Conservation (phyloP, 2,888 invertebrate genomes). For the Sipha maydis region DNA sequence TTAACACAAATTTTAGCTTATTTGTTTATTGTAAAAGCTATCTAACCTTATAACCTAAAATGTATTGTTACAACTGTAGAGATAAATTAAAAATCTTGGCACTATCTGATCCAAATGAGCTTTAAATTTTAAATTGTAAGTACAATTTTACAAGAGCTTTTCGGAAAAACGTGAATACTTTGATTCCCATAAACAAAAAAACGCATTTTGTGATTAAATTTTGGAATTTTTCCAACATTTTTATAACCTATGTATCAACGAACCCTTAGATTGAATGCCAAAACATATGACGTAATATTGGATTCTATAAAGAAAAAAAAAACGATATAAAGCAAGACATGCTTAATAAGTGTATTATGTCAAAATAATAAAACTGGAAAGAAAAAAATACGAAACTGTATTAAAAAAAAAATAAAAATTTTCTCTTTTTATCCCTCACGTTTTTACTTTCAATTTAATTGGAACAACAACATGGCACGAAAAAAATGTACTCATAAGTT, state of each 20-base stretch:
- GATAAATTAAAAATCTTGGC: too few relatives aligned
- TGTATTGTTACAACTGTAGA: too few relatives aligned
- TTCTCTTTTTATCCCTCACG: neutral
- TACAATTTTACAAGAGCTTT: neutral
- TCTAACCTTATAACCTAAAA: too few relatives aligned
- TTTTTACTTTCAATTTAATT: neutral
- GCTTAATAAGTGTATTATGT: neutral
- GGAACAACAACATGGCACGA: neutral
- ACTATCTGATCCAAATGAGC: neutral
- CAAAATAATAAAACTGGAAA: neutral
- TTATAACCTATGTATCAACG: neutral
- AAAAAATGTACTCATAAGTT: neutral
- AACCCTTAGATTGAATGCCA: neutral
- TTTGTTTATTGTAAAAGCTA: too few relatives aligned
- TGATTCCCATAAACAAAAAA: neutral
- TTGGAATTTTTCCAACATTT: constrained; percentile 8
- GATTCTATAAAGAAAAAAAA: neutral
- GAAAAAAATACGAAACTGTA: neutral
- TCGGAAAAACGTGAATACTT: neutral
- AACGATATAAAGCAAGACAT: neutral
- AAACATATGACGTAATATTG: neutral
- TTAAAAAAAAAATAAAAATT: neutral
- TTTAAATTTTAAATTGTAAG: constrained; percentile 20
- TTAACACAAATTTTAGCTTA: too few relatives aligned
- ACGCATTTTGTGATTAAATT: neutral